Conservation (phyloP, 2,888 invertebrate genomes). For the Idaea biselata region DNA sequence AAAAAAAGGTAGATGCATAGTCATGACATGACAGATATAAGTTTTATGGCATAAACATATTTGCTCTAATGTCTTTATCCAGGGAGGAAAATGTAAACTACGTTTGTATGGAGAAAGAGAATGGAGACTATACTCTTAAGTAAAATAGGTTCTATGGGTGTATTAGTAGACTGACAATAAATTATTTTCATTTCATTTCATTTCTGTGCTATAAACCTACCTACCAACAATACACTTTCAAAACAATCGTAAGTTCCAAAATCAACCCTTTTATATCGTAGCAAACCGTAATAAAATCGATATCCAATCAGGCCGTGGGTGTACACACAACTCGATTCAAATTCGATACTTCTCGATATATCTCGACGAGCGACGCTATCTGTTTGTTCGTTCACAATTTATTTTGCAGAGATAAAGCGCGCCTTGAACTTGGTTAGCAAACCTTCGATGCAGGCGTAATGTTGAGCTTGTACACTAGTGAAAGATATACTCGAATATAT, state of each 20-base stretch:
- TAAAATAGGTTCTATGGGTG: too few relatives aligned
- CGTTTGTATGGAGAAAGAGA: too few relatives aligned
- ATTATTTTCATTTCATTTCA: too few relatives aligned
- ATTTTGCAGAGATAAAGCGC: slow-evolving; percentile 46
- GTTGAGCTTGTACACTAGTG: background rate
- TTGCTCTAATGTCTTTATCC: too few relatives aligned
- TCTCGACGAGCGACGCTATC: slow-evolving; percentile 17
- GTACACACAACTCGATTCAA: slow-evolving; percentile 5
- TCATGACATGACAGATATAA: too few relatives aligned
- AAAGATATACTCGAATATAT: background rate
- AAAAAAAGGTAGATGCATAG: too few relatives aligned
- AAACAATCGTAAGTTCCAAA: background rate
- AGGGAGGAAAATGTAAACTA: too few relatives aligned
- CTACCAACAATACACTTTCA: background rate
- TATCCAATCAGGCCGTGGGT: slow-evolving; percentile 28
- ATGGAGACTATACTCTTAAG: too few relatives aligned
- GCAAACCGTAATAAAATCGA: slow-evolving; percentile 12
- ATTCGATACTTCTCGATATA: background rate
- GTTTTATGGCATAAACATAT: too few relatives aligned
- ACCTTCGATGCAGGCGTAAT: background rate
- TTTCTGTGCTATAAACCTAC: too few relatives aligned
- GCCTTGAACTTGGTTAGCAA: slow-evolving; percentile 39
- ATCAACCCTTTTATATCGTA: background rate
- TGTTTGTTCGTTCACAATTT: slow-evolving; percentile 46
- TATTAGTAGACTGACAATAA: too few relatives aligned